Percentiles rank a stretch among this genome's conserved stretches.
phyloP scores from a whole-genome alignment of 2,113 vertebrate species.

The Saguinus midas region DNA sequence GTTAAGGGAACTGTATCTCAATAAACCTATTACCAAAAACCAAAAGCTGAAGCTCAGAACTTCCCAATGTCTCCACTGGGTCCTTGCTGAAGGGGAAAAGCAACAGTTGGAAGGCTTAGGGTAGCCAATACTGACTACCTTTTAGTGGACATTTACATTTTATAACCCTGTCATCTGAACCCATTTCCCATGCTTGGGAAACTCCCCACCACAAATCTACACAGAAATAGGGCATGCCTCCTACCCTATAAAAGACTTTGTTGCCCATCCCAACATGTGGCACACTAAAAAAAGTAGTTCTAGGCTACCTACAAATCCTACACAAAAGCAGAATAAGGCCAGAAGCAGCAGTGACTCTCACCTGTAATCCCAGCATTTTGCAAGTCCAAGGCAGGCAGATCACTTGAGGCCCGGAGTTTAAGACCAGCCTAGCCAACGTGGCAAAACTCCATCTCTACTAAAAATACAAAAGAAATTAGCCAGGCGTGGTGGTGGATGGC shows the following conservation, averaged over 20 bases:
- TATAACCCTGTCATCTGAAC: background rate
- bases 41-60: background rate
- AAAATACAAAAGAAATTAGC: no score
- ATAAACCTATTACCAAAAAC: background rate
- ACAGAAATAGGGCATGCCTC: background rate
- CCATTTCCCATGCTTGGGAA: background rate
- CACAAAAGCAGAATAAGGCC: background rate
- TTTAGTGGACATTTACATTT: background rate
- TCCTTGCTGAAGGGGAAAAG: background rate
- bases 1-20: background rate
- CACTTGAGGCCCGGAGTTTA: no score
- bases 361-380: no score
- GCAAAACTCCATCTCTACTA: no score
- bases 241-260: background rate
- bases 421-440: no score
- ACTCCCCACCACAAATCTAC: background rate
- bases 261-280: background rate
- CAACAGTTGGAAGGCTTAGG: conserved; percentile 41
- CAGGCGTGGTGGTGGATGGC: no score
- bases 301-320: background rate
- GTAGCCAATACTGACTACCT: background rate
- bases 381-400: no score
- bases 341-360: no score
- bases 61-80: background rate
- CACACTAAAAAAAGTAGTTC: background rate